Percentiles rank a stretch among this genome's conserved stretches.
Conservation (phyloP, 2,113 vertebrate species). For the Axis porcinus region DNA sequence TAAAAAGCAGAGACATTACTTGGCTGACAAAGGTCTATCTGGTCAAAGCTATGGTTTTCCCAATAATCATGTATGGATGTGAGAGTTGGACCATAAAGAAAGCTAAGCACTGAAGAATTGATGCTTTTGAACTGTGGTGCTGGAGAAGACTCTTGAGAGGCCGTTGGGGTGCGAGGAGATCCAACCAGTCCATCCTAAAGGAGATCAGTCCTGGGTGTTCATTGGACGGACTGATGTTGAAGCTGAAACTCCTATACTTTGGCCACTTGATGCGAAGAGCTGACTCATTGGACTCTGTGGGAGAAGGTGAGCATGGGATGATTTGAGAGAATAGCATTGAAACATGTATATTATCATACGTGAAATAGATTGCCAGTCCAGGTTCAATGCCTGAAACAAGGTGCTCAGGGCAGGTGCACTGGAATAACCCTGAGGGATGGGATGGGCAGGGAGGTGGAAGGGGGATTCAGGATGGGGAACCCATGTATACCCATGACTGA, state of each 20-base stretch:
- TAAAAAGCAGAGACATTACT: background rate
- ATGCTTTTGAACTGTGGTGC: background rate
- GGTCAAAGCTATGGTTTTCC: background rate
- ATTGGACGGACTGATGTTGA: no score
- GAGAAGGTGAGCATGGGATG: background rate
- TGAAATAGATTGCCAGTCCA: fast-evolving
- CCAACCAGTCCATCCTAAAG: background rate
- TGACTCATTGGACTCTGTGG: background rate
- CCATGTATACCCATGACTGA: background rate
- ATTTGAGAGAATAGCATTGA: background rate
- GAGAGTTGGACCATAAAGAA: background rate
- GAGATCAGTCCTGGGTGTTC: background rate
- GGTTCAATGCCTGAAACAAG: background rate
- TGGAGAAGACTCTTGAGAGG: background rate
- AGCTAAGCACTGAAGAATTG: background rate
- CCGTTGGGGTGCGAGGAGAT: background rate
- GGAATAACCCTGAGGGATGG: background rate
- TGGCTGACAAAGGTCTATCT: background rate
- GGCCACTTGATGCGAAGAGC: no score
- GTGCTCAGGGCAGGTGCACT: background rate
- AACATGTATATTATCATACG: background rate
- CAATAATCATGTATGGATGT: background rate
- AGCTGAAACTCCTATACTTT: no score
- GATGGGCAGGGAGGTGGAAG: background rate
- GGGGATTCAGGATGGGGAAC: background rate